phyloP scores from a whole-genome alignment of 2,888 invertebrate species.

The Poecilus cupreus region DNA sequence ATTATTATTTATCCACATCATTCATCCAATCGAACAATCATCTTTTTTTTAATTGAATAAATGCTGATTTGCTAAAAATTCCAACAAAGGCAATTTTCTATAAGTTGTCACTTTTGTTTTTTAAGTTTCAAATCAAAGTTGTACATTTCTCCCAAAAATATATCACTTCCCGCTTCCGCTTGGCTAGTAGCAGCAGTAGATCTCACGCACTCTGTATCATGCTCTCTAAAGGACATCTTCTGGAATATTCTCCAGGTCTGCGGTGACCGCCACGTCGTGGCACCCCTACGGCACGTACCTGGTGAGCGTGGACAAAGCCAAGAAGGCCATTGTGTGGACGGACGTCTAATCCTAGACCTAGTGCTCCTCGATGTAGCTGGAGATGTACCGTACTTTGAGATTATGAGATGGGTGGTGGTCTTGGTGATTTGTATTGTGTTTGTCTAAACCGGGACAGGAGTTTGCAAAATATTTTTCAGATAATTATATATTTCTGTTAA shows the following conservation, averaged over 20 bases:
- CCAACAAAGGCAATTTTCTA: too few species aligned
- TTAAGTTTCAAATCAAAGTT: not conserved
- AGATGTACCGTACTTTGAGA: not conserved
- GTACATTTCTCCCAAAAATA: not conserved
- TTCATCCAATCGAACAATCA: too few species aligned
- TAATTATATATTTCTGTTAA: too few species aligned
- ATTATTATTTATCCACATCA: too few species aligned
- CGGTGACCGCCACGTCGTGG: slow-evolving; percentile 93
- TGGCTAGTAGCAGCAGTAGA: slow-evolving; percentile 39
- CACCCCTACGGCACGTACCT: slow-evolving; percentile 87
- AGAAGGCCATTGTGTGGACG: slow-evolving; percentile 88
- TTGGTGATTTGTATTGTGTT: too few species aligned
- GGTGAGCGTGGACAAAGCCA: slow-evolving; percentile 89
- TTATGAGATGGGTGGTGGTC: too few species aligned
- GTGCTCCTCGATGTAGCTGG: not conserved
- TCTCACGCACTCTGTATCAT: slow-evolving; percentile 65
- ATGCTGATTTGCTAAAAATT: too few species aligned
- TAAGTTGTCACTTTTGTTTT: not conserved
- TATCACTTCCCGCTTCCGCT: not conserved
- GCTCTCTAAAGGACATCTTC: slow-evolving; percentile 66
- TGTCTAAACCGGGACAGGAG: too few species aligned
- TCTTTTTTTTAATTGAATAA: too few species aligned
- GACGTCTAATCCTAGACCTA: slow-evolving; percentile 74
- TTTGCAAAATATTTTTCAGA: too few species aligned
- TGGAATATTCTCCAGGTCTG: slow-evolving; percentile 79